A percentile compares a stretch with the other conserved stretches of the same genome.
phyloP scores from a whole-genome alignment of 2,888 invertebrate species.

The Hesperia comma region DNA sequence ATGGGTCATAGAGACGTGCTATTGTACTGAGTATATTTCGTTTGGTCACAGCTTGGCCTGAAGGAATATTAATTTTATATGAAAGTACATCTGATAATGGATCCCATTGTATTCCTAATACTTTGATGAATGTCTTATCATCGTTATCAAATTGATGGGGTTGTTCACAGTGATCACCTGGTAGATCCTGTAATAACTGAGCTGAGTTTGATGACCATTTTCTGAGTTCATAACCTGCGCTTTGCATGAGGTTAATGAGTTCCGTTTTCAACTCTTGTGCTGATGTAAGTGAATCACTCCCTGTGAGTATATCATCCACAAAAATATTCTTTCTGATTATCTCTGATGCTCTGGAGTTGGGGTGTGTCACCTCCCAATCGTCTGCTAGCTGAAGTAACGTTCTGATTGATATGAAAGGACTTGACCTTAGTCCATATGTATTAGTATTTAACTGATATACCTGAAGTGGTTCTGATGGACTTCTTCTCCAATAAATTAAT shows the following conservation, averaged over 20 bases:
- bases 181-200: background rate
- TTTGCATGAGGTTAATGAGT: conserved; percentile 7
- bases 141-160: conserved; percentile 8
- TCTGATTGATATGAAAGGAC: conserved; percentile 12
- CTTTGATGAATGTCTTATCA: conserved; percentile 14
- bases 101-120: conserved; percentile 18
- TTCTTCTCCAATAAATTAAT: conserved; percentile 22
- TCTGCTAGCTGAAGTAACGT: conserved; percentile 4
- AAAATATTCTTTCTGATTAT: background rate
- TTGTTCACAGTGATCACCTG: conserved; percentile 9
- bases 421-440: conserved; percentile 14
- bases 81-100: conserved; percentile 11
- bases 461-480: conserved; percentile 8
- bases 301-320: conserved; percentile 15
- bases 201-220: conserved; percentile 8
- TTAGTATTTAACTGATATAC: conserved; percentile 11
- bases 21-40: conserved; percentile 13
- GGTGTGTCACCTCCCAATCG: conserved; percentile 10
- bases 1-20: conserved; percentile 7
- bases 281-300: too few relatives aligned
- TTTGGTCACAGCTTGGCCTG: background rate
- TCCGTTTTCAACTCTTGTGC: background rate
- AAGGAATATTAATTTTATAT: conserved; percentile 6
- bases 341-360: background rate
- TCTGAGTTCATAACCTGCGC: conserved; percentile 16